Base-by-base conservation (phyloP, 2,113 vertebrate species). In the Crypturellus undulatus region DNA sequence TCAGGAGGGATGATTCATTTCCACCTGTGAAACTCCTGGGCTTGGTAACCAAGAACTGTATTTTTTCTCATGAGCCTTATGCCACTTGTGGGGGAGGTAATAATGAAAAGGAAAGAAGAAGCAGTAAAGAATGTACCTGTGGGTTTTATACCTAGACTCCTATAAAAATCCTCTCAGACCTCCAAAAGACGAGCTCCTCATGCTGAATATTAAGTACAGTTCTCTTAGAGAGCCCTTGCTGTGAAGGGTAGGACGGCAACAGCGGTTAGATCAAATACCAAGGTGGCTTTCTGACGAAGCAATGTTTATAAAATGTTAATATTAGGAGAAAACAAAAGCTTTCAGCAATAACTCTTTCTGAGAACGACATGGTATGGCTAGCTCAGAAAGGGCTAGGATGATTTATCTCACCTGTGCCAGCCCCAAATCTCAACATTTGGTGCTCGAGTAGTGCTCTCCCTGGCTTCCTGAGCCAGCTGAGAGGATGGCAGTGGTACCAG, bases 1-100 rank as follows among this genome's bases (percentile, higher is more conserved):
- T 58, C 54, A 32, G 77, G 86, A 72, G 58, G 52, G 54, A 32
- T 77, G 36, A 76, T 79, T 77, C 85, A 91, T 94, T 93, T 94
- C 52, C 76, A 91, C 64, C 56, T 86, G 60, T 65, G 71, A 95
- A 89, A 83, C 83, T 85, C 69, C 79, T 78, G 51, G 49, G 26
- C 63, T 62, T 84, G 47, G 63, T 84, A 32, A 62, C 68, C 52
- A 73, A 80, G 70, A 54, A 54, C 51, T 42, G 25, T 63, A 36
- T 56, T 68, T 70, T 72, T 84, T 67, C 69, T 65, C 43, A 45
- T 36, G 0, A 2, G 30, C 85, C 43, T 69, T 79, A 25, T 7
- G 71, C 28, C 30, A 45, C 32, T 73, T 75, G 70, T 64, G 43
- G 40, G 28, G 84, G 60, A 92, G 34, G 51, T 69, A 73, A 75